Evolutionary conservation across 2,888 invertebrate genomes (phyloP).

Genomic region (Zele albiditarsus): DNA sequence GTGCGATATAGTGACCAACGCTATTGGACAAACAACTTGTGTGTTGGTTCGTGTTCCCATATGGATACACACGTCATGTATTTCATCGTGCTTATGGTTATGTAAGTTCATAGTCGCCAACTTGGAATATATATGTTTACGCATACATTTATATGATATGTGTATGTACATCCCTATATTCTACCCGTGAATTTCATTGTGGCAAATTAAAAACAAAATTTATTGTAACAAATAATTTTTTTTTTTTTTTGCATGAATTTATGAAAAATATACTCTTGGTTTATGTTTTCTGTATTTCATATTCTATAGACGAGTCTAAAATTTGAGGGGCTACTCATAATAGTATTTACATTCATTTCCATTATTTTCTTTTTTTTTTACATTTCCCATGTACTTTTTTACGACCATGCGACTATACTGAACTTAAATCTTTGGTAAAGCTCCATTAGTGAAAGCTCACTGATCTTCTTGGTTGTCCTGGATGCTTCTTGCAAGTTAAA

Average conservation of each 20-base stretch:
- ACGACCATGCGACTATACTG: constrained; percentile 12
- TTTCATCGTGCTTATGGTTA: constrained; percentile 27
- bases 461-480: constrained; percentile 45
- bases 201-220: constrained; percentile 1
- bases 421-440: constrained; percentile 46
- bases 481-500: constrained; percentile 32
- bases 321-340: too few relatives aligned
- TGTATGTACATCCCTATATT: constrained; percentile 53
- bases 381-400: not conserved
- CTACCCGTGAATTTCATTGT: constrained; percentile 55
- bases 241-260: not conserved
- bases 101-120: constrained; percentile 22
- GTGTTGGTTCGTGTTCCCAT: constrained; percentile 24
- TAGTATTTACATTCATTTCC: not conserved
- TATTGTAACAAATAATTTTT: not conserved
- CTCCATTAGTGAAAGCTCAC: constrained; percentile 40
- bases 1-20: constrained; percentile 58
- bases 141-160: constrained; percentile 22
- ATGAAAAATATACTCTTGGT: not conserved
- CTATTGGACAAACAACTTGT: constrained; percentile 46
- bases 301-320: too few relatives aligned
- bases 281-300: too few relatives aligned
- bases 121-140: constrained; percentile 17
- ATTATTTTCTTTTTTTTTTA: not conserved
- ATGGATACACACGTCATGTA: constrained; percentile 23